Evolutionary conservation across 2,113 vertebrate genomes (phyloP).

Genomic region (Microcebus griseorufus): DNA sequence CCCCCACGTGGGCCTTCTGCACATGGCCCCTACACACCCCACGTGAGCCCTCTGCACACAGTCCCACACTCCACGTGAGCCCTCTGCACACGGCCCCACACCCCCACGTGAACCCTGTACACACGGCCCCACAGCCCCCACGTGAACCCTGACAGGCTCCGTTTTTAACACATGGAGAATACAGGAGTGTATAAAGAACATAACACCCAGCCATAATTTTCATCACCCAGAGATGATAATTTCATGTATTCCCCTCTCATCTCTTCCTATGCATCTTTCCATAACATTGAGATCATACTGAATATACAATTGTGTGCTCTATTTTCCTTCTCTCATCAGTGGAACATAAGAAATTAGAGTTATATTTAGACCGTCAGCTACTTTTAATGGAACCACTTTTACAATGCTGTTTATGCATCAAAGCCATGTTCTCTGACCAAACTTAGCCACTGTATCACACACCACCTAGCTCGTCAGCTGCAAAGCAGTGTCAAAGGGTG

Average conservation of each 20-base stretch:
- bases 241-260: not conserved
- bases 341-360: not conserved
- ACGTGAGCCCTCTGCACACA: no score
- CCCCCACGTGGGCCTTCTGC: no score
- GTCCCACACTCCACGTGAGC: no score
- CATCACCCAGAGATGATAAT: not conserved
- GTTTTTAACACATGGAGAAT: not conserved
- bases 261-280: not conserved
- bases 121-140: no score
- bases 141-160: not conserved
- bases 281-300: not conserved
- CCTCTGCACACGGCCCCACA: no score
- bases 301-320: not conserved
- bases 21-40: no score
- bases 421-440: not conserved
- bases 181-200: not conserved
- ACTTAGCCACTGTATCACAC: not conserved
- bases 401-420: not conserved
- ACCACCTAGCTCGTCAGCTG: not conserved
- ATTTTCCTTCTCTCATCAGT: not conserved
- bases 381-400: not conserved
- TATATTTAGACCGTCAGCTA: not conserved
- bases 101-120: no score
- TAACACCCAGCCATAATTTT: not conserved
- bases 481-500: not conserved